A percentile compares a stretch with the other conserved stretches of the same genome.
phyloP scores from a whole-genome alignment of 2,888 invertebrate species.

The Dendrolimus pini region DNA sequence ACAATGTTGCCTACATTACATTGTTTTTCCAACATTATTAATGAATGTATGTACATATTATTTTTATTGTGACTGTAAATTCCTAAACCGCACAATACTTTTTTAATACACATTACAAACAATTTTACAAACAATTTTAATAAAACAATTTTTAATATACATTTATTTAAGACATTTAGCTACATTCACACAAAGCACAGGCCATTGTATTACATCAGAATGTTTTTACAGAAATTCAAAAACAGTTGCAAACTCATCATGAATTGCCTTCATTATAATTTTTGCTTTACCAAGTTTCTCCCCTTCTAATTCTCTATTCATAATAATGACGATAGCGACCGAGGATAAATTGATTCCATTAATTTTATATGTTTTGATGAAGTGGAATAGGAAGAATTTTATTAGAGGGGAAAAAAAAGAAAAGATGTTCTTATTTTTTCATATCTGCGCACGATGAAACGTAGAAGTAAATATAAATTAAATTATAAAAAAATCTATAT shows the following conservation, averaged over 20 bases:
- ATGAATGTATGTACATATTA: no score
- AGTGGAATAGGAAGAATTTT: slow-evolving; percentile 10
- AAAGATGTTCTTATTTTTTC: slow-evolving; percentile 18
- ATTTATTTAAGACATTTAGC: no score
- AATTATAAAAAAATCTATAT: no score
- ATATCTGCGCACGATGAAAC: slow-evolving; percentile 5
- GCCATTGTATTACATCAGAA: neutral
- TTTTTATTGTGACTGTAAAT: no score
- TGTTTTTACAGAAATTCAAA: slow-evolving; percentile 24
- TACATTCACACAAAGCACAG: no score
- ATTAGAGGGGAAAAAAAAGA: slow-evolving; percentile 7
- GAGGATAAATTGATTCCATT: slow-evolving; percentile 46
- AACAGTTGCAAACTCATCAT: slow-evolving; percentile 38
- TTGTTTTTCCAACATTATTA: no score
- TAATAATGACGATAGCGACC: slow-evolving; percentile 28
- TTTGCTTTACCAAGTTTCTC: slow-evolving; percentile 31
- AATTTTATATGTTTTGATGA: slow-evolving; percentile 33
- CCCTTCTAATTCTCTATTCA: slow-evolving; percentile 33
- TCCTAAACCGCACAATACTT: no score
- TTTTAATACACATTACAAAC: no score
- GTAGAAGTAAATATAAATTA: no score
- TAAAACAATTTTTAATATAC: no score
- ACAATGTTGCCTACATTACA: no score
- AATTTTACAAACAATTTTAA: no score
- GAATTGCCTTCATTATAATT: slow-evolving; percentile 39